Percentiles rank a stretch among this genome's conserved stretches.
Evolutionary conservation across 2,888 invertebrate species (phyloP).

Genomic region (Torymus tubicola): DNA sequence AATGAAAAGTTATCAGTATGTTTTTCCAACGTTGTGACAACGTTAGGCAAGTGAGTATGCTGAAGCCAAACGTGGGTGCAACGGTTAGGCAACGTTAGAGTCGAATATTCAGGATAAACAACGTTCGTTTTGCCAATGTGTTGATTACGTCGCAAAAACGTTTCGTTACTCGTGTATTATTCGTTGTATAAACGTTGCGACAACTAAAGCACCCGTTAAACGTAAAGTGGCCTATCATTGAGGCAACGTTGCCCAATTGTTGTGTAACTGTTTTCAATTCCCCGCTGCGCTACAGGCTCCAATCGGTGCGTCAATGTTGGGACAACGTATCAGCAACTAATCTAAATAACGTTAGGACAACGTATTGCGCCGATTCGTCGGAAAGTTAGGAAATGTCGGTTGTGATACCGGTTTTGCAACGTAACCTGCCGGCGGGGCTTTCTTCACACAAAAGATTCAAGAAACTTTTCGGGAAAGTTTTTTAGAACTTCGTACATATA

Average conservation of each 20-base stretch:
- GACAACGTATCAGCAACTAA: not conserved
- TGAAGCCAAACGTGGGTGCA: not conserved
- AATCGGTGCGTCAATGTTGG: not conserved
- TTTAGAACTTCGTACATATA: no score
- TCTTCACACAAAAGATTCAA: no score
- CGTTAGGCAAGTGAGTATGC: not conserved
- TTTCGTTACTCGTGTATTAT: no score
- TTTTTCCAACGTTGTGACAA: slow-evolving; percentile 5
- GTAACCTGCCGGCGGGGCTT: not conserved
- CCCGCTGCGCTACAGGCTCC: not conserved
- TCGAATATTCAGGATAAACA: not conserved
- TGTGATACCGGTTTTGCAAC: not conserved
- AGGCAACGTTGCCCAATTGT: no score
- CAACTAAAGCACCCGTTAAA: no score
- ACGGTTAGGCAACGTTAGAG: slow-evolving; percentile 1
- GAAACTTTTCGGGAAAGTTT: no score
- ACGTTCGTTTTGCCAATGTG: not conserved
- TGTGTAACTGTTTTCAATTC: not conserved
- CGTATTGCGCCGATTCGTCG: not conserved
- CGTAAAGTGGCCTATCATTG: no score
- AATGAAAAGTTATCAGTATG: not conserved
- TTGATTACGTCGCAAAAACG: no score
- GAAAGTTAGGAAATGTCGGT: not conserved
- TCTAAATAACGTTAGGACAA: not conserved
- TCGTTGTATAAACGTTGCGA: no score